Base-by-base conservation (phyloP, 2,888 invertebrate species). In the Zaprionus obscuricornis region DNA sequence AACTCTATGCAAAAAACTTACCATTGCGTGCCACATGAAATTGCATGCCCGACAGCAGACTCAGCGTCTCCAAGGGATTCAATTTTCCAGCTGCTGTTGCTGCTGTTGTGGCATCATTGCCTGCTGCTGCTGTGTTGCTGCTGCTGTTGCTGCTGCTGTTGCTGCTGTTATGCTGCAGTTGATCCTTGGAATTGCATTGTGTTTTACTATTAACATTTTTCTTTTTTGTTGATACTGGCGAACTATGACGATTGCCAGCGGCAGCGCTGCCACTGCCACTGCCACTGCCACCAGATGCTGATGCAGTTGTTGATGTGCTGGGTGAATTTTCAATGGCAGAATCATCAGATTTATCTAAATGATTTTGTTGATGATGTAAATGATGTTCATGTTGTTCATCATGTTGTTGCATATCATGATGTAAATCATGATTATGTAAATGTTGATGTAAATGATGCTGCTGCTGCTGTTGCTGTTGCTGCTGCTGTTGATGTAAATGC, bases 1-100 rank as follows among this genome's bases (percentile, higher is more conserved):
- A 27, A 27, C 27, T 6, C 4, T 13, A 4, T 33, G 14, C 33
- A 22, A 5, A 22, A 22, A 22, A 89, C 92, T 91, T 89, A 95
- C 97, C 96, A 93, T 96, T 93, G 81, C 95, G 96, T 68, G 96
- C 94, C 77, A 98, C 96, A 91, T 96, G 97, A 87, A 98, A 96
- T 69, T 90, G 90, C 89, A 90, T 87, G 56, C 90, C 89, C 40
- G 88, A 88, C 3, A 89, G 72, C 13, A 86, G 63, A 50, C 74
- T 85, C 20, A 88, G 64, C 10, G 68, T 73, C 55, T 85, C 75
- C 31, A 77, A 51, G 0, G 85, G 62, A 52, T 62, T 57, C 22
- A 67, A 52, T 36, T 79, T 85, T 51, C 16, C 69, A n/a, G 16
- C 39, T 27, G 22, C 31, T 4, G 13, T 13, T 17, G n/a, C 13